Base-by-base conservation (phyloP, 2,888 invertebrate species). In the Synanthedon vespiformis region DNA sequence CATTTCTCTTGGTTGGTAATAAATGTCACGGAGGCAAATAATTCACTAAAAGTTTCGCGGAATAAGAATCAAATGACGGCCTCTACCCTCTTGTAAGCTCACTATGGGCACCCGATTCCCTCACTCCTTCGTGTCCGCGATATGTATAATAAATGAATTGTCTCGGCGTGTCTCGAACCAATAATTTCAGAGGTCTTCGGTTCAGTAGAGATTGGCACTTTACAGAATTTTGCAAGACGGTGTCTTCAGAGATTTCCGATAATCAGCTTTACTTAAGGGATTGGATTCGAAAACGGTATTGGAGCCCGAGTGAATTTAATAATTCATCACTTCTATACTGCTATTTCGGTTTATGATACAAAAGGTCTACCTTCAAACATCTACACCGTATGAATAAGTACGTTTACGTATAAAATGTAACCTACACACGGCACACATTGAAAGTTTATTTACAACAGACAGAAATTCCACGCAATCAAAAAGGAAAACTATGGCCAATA, bases 231-330 rank as follows among this genome's bases (percentile, higher is more conserved):
- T 80, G 76, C 73, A 72, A 70, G 72, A 71, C 70, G 68, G 67
- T 68, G 67, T 72, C 77, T 74, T 71, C 66, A 57, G 72, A 70
- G 79, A 74, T 78, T 80, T 76, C 71, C 76, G 70, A 83, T 83
- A 85, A 84, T 84, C 83, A 82, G 80, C 80, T 83, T 84, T 83
- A 81, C 86, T 84, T 85, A 84, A 82, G 81, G 80, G 81, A 85
- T 84, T 84, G 82, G 78, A 79, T 83, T 76, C 75, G 73, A 77
- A 72, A 82, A 80, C 74, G 77, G 79, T 69, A 82, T 83, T 80
- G 80, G 81, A 80, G 77, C 78, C 68, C 65, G 72, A 82, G 81
- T 77, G 80, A 80, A 80, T 85, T 85, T 83, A 86, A 86, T 86
- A 85, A 84, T 85, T 84, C 82, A 85, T 82, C 75, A 74, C 67